Conservation (phyloP, 2,888 invertebrate genomes). For the Julus scanicus region DNA sequence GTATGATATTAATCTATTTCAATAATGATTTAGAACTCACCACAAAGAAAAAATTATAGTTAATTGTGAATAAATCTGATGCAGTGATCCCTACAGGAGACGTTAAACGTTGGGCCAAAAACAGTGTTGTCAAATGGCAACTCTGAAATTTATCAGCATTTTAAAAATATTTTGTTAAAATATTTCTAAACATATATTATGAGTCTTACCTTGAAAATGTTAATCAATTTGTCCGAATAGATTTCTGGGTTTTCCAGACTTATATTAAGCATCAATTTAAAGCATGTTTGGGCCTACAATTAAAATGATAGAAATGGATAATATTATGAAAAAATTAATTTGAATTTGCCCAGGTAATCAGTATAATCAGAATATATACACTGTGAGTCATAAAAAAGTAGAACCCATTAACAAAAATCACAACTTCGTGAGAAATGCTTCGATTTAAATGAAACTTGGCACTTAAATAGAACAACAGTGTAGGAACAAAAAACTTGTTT, state of each 20-base stretch:
- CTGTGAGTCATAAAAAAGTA: no score
- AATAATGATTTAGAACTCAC: background rate
- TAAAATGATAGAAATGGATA: background rate
- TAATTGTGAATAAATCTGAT: background rate
- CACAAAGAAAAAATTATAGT: constrained; percentile 2
- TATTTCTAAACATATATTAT: background rate
- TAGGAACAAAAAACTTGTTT: no score
- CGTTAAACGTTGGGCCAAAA: background rate
- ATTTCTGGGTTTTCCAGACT: constrained; percentile 12
- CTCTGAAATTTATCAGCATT: background rate
- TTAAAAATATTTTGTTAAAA: background rate
- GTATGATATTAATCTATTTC: background rate
- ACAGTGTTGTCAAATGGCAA: background rate
- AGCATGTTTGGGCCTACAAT: background rate
- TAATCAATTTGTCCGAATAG: background rate
- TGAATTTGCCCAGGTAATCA: no score
- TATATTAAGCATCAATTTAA: background rate
- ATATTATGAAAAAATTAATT: no score
- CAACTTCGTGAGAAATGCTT: no score
- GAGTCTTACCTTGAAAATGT: background rate
- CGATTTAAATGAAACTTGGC: no score
- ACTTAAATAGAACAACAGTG: no score
- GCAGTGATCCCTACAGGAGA: background rate
- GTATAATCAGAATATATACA: no score
- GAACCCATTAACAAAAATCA: no score